phyloP scores from a whole-genome alignment of 2,113 vertebrate genomes.

The human (Homo sapiens) region DNA sequence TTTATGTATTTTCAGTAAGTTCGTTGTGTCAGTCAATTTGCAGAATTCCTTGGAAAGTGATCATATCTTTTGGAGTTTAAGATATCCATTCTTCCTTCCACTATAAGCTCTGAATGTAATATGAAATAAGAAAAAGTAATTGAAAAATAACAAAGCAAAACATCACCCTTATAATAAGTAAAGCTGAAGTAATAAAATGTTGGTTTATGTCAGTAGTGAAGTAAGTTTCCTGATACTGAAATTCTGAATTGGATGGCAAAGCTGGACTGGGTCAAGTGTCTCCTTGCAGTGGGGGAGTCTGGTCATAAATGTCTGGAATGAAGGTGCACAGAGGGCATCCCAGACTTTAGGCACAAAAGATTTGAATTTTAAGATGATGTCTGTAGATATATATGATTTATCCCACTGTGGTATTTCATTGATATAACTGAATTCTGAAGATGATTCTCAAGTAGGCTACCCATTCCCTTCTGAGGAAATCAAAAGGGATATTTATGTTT shows the following conservation, averaged over 20 bases:
- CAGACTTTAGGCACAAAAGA: background rate
- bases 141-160: background rate
- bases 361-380: background rate
- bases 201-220: background rate
- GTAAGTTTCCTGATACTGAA: background rate
- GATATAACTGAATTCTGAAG: background rate
- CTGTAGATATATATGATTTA: background rate
- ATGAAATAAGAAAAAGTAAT: background rate
- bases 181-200: background rate
- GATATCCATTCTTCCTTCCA: background rate
- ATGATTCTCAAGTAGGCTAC: background rate
- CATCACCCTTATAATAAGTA: background rate
- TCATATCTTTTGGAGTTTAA: background rate
- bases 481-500: background rate
- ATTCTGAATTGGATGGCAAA: background rate
- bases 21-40: background rate
- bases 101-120: background rate
- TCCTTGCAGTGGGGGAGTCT: background rate
- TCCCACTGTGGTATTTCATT: background rate
- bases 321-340: background rate
- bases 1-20: background rate
- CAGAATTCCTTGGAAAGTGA: background rate
- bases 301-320: background rate
- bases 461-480: background rate
- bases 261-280: too few relatives aligned